Evolutionary conservation across 1,140 invertebrate genomes (phyloP).

Genomic region (Oncopeltus fasciatus): DNA sequence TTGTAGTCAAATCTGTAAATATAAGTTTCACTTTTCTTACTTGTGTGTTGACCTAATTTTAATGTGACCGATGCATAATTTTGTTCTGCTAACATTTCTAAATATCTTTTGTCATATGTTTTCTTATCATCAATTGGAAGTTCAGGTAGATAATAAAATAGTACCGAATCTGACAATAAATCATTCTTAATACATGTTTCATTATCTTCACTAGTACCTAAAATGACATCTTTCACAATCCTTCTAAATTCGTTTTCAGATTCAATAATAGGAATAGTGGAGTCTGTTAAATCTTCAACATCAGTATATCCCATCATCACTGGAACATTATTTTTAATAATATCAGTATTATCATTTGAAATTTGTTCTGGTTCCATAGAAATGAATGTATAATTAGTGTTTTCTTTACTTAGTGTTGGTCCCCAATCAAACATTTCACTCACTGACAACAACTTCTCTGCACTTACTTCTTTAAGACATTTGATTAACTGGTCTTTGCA

Average conservation of each 20-base stretch:
- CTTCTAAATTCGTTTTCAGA: conserved; percentile 32
- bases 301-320: conserved; percentile 57
- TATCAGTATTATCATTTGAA: conserved; percentile 39
- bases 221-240: conserved; percentile 34
- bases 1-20: conserved; percentile 63
- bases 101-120: conserved; percentile 40
- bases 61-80: conserved; percentile 53
- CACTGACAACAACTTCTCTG: conserved; percentile 40
- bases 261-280: too few relatives aligned
- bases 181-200: conserved; percentile 50
- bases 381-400: conserved; percentile 49
- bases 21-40: conserved; percentile 39
- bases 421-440: conserved; percentile 51
- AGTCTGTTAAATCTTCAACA: conserved; percentile 55
- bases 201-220: conserved; percentile 36
- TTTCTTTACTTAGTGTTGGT: conserved; percentile 49
- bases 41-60: conserved; percentile 44
- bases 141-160: conserved; percentile 57
- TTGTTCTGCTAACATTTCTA: conserved; percentile 56
- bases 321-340: conserved; percentile 42
- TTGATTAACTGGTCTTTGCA: conserved; percentile 42
- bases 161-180: conserved; percentile 51
- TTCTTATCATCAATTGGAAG: conserved; percentile 38
- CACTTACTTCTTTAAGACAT: conserved; percentile 46
- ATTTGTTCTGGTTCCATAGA: conserved; percentile 44